Conservation (phyloP, 2,113 vertebrate genomes). For the Pachypanchax playfairii region DNA sequence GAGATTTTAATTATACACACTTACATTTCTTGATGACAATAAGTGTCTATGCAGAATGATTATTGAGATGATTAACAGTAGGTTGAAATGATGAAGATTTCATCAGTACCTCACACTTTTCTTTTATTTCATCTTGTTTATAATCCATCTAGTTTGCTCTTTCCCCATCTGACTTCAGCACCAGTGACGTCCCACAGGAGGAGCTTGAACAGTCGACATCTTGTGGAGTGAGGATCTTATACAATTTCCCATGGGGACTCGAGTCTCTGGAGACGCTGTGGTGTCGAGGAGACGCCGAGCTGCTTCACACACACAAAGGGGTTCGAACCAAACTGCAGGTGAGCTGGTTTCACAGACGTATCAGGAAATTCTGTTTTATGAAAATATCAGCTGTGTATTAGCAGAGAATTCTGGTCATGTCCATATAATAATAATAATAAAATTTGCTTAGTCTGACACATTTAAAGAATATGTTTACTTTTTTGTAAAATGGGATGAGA, state of each 20-base stretch:
- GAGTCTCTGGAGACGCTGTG: constrained; percentile 88
- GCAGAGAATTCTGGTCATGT: no score
- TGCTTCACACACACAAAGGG: constrained; percentile 81
- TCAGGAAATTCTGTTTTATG: no score
- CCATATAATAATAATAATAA: no score
- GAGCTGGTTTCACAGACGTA: no score
- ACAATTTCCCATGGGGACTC: constrained; percentile 90
- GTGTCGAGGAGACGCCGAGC: constrained; percentile 82
- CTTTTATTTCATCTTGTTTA: background rate
- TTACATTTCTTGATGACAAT: no score
- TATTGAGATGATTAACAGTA: no score
- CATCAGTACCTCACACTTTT: background rate
- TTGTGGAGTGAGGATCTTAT: constrained; percentile 83
- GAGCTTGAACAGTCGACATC: constrained; percentile 68
- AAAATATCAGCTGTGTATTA: background rate
- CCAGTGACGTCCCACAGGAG: constrained; percentile 79
- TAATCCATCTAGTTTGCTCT: constrained; percentile 86
- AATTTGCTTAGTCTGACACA: no score
- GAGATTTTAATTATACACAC: no score
- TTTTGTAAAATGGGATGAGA: no score
- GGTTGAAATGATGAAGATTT: background rate
- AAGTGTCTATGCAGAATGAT: no score
- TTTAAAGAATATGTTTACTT: no score
- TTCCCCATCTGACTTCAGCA: constrained; percentile 88
- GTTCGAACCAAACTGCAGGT: constrained; percentile 81